Conservation (phyloP, 2,888 invertebrate species). For the Sinelater perroti region DNA sequence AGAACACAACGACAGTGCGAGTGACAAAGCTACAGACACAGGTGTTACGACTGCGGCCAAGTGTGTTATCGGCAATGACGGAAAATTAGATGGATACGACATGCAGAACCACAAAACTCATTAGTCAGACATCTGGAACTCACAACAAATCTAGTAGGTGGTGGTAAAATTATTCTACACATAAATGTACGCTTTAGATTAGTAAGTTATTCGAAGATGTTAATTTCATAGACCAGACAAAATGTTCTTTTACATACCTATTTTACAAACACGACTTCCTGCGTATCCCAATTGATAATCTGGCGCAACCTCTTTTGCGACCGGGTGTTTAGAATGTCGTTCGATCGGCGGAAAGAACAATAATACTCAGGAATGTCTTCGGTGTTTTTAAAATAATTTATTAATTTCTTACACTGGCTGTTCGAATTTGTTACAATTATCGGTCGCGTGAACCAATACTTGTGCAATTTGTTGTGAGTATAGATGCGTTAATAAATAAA, state of each 20-base stretch:
- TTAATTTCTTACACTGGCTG: conserved; percentile 52
- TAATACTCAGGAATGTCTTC: conserved; percentile 32
- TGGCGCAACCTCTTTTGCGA: conserved; percentile 18
- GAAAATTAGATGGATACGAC: too few relatives aligned
- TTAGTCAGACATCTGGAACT: conserved; percentile 57
- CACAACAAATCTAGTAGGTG: conserved; percentile 57
- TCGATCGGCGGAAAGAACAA: conserved; percentile 33
- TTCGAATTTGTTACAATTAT: conserved; percentile 41
- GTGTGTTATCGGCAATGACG: too few relatives aligned
- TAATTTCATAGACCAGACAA: conserved; percentile 43
- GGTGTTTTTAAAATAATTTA: conserved; percentile 50
- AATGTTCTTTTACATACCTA: conserved; percentile 43
- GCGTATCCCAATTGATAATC: conserved; percentile 28
- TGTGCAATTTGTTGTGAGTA: conserved; percentile 61
- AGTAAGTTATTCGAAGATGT: conserved; percentile 45
- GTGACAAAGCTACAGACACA: too few relatives aligned
- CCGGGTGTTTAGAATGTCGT: conserved; percentile 2
- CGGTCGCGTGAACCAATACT: conserved; percentile 47
- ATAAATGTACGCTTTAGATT: conserved; percentile 42
- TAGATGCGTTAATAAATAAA: conserved; percentile 62
- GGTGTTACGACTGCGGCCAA: too few relatives aligned
- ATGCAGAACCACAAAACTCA: conserved; percentile 28
- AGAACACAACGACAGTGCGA: too few relatives aligned
- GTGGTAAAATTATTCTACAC: conserved; percentile 38
- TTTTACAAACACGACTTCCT: conserved; percentile 29